phyloP scores from a whole-genome alignment of 1,140 invertebrate genomes.

The Chionoecetes opilio region DNA sequence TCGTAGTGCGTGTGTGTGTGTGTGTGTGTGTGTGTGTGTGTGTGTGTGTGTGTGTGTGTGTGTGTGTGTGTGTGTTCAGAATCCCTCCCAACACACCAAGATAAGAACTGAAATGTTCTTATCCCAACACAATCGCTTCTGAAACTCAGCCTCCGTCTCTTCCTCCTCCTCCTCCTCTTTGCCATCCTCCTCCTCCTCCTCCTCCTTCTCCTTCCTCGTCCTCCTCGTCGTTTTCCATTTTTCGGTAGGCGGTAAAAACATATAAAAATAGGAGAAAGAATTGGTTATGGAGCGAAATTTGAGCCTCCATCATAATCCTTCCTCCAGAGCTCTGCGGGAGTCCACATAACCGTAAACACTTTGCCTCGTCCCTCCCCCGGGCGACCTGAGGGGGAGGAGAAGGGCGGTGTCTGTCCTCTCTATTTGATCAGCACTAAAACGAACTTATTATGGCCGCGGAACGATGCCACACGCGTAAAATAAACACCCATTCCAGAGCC shows the following conservation, averaged over 20 bases:
- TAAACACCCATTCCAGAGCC: conserved; percentile 72
- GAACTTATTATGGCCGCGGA: conserved; percentile 73
- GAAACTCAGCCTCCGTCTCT: not conserved
- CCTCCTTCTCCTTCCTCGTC: not conserved
- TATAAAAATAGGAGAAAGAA: conserved; percentile 47
- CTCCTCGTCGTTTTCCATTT: not conserved
- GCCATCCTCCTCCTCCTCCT: not conserved
- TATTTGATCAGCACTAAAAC: conserved; percentile 76
- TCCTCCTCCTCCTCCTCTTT: not conserved
- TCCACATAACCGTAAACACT: conserved; percentile 52
- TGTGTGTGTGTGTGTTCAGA: not conserved
- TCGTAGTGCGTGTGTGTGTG: too few species aligned
- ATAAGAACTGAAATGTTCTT: not conserved
- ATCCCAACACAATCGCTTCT: not conserved
- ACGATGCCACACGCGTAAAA: conserved; percentile 72
- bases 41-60: too few species aligned
- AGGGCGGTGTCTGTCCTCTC: conserved; percentile 37
- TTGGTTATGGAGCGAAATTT: conserved; percentile 53
- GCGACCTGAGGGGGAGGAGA: not conserved
- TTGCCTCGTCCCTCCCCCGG: not conserved
- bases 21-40: too few species aligned
- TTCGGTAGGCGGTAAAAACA: not conserved
- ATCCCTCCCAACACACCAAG: not conserved
- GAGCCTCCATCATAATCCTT: conserved; percentile 61
- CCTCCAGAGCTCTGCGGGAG: not conserved